Percentiles rank a stretch among this genome's conserved stretches.
These are phyloP conservation scores for Dicranocentrus wangi DNA, from an alignment of 2,888 invertebrate species.

Conservation along the genomic window DNA sequence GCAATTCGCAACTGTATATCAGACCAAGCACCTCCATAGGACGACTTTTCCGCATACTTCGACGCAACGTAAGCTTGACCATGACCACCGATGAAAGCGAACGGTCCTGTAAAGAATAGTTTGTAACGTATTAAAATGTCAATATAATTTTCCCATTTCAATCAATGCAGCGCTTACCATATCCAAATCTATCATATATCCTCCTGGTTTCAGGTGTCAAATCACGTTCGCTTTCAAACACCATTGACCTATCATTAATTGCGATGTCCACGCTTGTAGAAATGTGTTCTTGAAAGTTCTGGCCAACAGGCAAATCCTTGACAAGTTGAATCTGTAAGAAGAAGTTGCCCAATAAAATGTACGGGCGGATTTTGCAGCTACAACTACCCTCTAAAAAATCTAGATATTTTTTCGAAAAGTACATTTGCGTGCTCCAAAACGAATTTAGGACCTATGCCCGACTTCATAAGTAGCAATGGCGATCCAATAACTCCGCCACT, in stretches of 20 bases:
- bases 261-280: slow-evolving; percentile 14
- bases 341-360: neutral
- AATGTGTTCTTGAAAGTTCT: slow-evolving; percentile 51
- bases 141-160: neutral
- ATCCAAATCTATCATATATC: slow-evolving; percentile 9
- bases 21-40: neutral
- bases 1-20: neutral
- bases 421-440: slow-evolving; percentile 22
- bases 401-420: neutral
- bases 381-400: neutral
- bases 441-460: slow-evolving; percentile 25
- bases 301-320: slow-evolving; percentile 55
- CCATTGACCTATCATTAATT: slow-evolving; percentile 28
- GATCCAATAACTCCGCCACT: slow-evolving; percentile 30
- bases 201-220: slow-evolving; percentile 29
- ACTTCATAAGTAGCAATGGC: slow-evolving; percentile 33
- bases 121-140: neutral
- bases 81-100: neutral
- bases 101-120: slow-evolving; percentile 25
- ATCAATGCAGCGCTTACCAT: slow-evolving; percentile 7
- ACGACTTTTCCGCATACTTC: neutral
- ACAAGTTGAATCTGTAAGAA: neutral
- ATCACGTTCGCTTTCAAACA: slow-evolving; percentile 25
- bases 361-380: neutral
- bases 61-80: neutral